Evolutionary conservation across 2,797 vertebrate genomes (phyloP), one percentile per base, ranked within the genome.

Genomic region (Tadarida brasiliensis): DNA sequence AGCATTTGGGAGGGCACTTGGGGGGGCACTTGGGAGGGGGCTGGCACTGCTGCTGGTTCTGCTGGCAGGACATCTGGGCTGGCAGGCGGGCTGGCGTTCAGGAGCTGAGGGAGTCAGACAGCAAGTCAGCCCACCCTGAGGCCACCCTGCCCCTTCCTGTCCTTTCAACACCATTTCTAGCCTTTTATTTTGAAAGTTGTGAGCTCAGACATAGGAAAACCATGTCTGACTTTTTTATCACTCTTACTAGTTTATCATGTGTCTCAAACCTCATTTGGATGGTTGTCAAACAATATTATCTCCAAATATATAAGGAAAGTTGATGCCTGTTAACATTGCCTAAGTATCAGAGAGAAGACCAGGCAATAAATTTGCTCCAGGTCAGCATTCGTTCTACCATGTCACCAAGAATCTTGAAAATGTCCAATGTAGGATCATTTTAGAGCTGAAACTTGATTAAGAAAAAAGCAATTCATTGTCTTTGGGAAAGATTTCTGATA

Each of bases 21-120:
- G 82, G 81, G 6, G 87, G 0, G 74, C 76, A 80, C 77, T 80
- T 81, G 24, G 93, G 91, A 81, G 96, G 95, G 10, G 84, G 90
- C 78, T 95, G 93, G 85, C 96, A 94, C 65, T 96, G 88, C 65
- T 96, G 88, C 30, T 97, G 96, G 65, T 35, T 91, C 77, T 96
- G 87, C 68, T 96, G 95, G 82, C 92, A 96, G 76, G 95, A 96
- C 95, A 96, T 94, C 17, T 81, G 0, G 22, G 77, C 0, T 0
- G 47, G 39, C 0, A 4, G 57, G 51, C 1, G 0, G 39, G 24
- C 3, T 7, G 49, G 19, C 0, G 35, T 39, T 88, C 54, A 71
- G 59, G 44, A 85, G 1, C 93, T 87, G 87, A 67, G 56, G 19
- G 30, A 82, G n/a, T 49, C 59, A 86, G 10, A 82, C 10, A 33